Evolutionary conservation across 2,888 invertebrate genomes (phyloP).

Genomic region (Tanypteryx hageni): DNA sequence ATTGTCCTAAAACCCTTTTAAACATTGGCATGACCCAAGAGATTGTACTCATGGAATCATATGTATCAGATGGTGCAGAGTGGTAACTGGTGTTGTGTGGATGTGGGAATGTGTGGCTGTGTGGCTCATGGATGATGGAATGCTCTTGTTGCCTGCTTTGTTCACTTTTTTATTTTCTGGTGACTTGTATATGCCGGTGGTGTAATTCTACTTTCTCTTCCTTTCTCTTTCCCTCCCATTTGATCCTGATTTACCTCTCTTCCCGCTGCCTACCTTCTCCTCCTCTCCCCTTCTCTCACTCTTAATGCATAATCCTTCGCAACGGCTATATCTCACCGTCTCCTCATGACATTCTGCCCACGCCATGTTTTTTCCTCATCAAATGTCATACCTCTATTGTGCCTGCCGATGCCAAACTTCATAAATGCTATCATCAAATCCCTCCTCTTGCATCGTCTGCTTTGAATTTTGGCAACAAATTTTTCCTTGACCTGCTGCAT

Average conservation of each 20-base stretch:
- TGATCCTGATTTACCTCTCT: constrained; percentile 4
- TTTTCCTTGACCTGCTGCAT: background rate
- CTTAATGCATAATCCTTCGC: constrained; percentile 20
- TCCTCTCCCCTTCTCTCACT: background rate
- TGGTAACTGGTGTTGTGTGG: constrained; percentile 60
- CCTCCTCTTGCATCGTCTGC: background rate
- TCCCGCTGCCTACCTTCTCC: background rate
- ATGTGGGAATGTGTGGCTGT: constrained; percentile 60
- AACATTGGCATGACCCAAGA: constrained; percentile 46
- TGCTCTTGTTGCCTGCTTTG: constrained; percentile 63
- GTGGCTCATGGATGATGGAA: constrained; percentile 62
- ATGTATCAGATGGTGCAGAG: constrained; percentile 45
- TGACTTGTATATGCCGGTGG: constrained; percentile 62
- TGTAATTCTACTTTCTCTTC: constrained; percentile 64
- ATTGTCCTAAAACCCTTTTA: constrained; percentile 41
- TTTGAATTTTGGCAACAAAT: background rate
- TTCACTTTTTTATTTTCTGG: constrained; percentile 64
- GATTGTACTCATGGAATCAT: constrained; percentile 39
- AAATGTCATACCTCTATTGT: background rate
- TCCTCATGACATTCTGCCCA: background rate
- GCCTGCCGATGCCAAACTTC: background rate
- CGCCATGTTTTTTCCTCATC: background rate
- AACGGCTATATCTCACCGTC: constrained; percentile 38
- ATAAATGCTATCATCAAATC: constrained; percentile 19
- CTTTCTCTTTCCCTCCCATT: constrained; percentile 60